These are phyloP conservation scores for Metalampra italica DNA, from an alignment of 2,888 invertebrate species.

Conservation along the genomic window DNA sequence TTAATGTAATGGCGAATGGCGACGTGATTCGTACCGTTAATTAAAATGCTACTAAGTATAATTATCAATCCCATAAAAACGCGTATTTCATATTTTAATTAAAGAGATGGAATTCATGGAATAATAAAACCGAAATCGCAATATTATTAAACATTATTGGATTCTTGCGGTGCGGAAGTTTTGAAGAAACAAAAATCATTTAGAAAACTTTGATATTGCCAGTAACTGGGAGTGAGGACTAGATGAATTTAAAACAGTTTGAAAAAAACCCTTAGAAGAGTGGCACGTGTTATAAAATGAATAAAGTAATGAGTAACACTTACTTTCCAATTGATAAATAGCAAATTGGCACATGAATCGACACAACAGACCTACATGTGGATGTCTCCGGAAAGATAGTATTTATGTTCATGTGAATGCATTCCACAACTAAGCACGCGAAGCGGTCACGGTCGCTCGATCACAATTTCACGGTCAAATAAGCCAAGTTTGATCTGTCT, in stretches of 20 bases:
- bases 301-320: not conserved
- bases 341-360: no score
- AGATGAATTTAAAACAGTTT: no score
- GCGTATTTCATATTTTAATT: no score
- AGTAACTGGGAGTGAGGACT: no score
- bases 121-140: not conserved
- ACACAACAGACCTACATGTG: constrained; percentile 9
- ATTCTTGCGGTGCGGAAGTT: no score
- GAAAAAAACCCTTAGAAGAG: no score
- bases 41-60: no score
- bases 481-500: constrained; percentile 59
- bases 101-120: not conserved
- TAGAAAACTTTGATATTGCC: no score
- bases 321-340: no score
- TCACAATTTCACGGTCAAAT: constrained; percentile 70
- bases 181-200: no score
- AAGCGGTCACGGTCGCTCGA: constrained; percentile 56
- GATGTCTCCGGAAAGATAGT: constrained; percentile 16
- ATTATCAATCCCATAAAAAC: no score
- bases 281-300: not conserved
- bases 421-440: constrained; percentile 45
- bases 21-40: not conserved
- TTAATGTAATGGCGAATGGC: constrained; percentile 2
- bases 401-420: constrained; percentile 28
- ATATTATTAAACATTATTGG: no score